These are phyloP conservation scores for Nipponacmea schrenckii DNA, from an alignment of 2,888 invertebrate species.

Conservation along the genomic window DNA sequence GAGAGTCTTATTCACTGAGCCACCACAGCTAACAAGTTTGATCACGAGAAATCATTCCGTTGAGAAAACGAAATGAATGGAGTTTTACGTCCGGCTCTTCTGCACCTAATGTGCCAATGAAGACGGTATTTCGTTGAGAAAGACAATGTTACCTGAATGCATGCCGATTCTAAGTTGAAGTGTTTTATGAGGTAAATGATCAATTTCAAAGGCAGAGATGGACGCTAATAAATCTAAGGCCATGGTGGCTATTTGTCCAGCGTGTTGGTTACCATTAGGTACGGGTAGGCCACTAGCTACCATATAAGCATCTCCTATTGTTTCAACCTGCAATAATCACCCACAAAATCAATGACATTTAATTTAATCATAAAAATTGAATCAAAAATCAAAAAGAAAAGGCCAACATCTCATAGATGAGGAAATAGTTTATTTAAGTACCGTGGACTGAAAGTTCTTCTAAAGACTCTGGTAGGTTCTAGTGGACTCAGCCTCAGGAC, in stretches of 20 bases:
- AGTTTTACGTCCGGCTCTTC: too few species aligned
- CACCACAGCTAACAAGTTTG: neutral
- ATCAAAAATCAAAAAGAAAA: too few species aligned
- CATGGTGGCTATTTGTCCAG: constrained; percentile 51
- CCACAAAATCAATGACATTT: too few species aligned
- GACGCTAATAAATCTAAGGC: constrained; percentile 47
- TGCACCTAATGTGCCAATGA: too few species aligned
- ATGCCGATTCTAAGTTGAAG: constrained; percentile 51
- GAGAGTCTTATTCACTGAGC: neutral
- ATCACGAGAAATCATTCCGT: neutral
- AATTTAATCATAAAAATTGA: too few species aligned
- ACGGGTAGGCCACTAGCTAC: constrained; percentile 51
- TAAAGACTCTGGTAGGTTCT: too few species aligned
- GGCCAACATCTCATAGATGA: too few species aligned
- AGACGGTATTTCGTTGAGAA: too few species aligned
- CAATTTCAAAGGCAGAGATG: constrained; percentile 44
- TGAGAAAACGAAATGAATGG: too few species aligned
- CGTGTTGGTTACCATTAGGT: constrained; percentile 45
- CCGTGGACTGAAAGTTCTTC: too few species aligned
- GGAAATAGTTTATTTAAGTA: too few species aligned
- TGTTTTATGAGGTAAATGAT: constrained; percentile 45
- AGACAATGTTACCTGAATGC: constrained; percentile 40
- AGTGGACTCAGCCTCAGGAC: too few species aligned
- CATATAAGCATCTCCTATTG: constrained; percentile 58
- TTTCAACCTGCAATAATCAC: constrained; percentile 42